These are phyloP conservation scores for Lasioglossum villosulum DNA, from an alignment of 2,888 invertebrate genomes.

Conservation along the genomic window DNA sequence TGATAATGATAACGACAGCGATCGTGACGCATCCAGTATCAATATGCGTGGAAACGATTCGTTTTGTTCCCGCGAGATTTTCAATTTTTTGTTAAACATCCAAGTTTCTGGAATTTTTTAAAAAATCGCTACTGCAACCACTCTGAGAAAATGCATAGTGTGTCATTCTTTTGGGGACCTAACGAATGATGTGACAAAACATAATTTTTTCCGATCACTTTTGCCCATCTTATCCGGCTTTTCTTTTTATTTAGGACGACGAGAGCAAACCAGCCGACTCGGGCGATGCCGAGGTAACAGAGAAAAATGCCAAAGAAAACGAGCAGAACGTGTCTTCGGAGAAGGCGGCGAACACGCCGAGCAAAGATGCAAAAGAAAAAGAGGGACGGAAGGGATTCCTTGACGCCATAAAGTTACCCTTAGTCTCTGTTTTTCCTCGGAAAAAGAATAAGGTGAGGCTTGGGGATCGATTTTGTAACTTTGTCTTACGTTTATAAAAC, in stretches of 20 bases:
- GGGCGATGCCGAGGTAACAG: conserved; percentile 69
- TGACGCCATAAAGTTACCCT: conserved; percentile 88
- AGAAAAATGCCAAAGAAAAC: conserved; percentile 75
- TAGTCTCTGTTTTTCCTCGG: conserved; percentile 85
- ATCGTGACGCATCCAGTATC: conserved; percentile 15
- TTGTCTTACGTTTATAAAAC: conserved; percentile 6
- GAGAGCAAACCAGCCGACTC: conserved; percentile 80
- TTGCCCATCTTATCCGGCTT: background rate
- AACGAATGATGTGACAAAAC: too few species aligned
- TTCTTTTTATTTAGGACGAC: conserved; percentile 73
- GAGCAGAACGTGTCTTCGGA: conserved; percentile 74
- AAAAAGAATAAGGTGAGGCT: conserved; percentile 79
- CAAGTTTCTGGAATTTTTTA: too few species aligned
- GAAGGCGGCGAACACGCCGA: conserved; percentile 76
- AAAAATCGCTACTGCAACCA: too few species aligned
- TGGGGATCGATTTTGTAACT: background rate
- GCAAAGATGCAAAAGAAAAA: conserved; percentile 77
- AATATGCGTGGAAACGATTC: background rate
- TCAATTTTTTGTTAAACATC: background rate
- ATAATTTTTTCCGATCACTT: background rate
- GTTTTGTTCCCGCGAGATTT: background rate
- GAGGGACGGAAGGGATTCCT: conserved; percentile 84
- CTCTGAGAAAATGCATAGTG: background rate
- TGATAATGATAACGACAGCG: background rate
- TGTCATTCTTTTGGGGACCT: too few species aligned